Evolutionary conservation across 2,113 vertebrate genomes (phyloP).

Genomic region (Eolophus roseicapilla): DNA sequence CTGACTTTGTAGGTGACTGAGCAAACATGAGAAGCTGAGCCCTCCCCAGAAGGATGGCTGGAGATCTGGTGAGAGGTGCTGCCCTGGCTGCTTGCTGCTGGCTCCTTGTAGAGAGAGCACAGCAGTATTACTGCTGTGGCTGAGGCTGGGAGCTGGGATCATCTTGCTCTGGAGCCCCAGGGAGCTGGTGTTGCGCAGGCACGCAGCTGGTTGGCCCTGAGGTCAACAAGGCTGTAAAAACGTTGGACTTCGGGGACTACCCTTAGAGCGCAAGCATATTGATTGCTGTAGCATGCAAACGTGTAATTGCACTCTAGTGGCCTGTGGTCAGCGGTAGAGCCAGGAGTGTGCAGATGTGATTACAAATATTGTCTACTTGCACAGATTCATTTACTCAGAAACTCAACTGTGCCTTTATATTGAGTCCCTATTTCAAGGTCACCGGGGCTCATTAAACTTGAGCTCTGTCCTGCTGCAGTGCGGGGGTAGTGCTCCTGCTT

Average conservation of each 20-base stretch:
- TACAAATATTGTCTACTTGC: background rate
- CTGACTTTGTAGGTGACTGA: background rate
- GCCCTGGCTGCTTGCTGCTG: background rate
- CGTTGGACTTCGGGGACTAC: background rate
- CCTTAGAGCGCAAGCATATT: rapidly evolving
- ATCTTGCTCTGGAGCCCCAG: rapidly evolving
- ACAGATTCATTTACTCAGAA: background rate
- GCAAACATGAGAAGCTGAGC: background rate
- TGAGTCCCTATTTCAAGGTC: background rate
- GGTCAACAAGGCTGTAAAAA: background rate
- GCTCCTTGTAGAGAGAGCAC: background rate
- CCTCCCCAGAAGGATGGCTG: background rate
- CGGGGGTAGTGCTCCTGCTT: background rate
- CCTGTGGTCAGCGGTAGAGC: background rate
- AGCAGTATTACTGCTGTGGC: background rate
- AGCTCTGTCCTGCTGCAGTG: background rate
- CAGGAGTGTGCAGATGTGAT: background rate
- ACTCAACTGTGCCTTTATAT: background rate
- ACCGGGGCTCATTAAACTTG: background rate
- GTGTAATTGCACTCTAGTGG: background rate
- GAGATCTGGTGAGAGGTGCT: background rate
- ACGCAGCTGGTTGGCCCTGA: background rate
- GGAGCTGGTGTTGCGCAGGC: background rate
- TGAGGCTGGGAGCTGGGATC: background rate
- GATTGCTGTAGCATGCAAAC: background rate